phyloP scores from a whole-genome alignment of 2,888 invertebrate species.

The Aquatica leii region DNA sequence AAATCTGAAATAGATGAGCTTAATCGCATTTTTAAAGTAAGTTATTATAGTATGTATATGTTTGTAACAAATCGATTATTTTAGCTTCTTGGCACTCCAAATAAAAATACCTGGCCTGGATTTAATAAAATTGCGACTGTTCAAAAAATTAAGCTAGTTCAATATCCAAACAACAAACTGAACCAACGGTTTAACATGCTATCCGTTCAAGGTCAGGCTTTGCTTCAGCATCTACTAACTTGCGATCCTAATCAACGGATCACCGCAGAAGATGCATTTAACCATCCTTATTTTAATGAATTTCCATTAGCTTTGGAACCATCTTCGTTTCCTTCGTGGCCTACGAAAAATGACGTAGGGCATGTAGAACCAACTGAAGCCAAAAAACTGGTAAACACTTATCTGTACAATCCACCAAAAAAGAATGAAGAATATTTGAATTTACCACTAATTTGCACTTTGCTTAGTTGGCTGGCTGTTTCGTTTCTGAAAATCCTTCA shows the following conservation, averaged over 20 bases:
- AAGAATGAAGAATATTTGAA: too few relatives aligned
- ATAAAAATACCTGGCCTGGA: slow-evolving; percentile 94
- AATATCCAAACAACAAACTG: slow-evolving; percentile 75
- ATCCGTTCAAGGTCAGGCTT: slow-evolving; percentile 66
- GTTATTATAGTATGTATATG: slow-evolving; percentile 8
- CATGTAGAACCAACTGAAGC: slow-evolving; percentile 63
- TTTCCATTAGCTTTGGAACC: slow-evolving; percentile 92
- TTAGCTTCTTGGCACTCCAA: slow-evolving; percentile 93
- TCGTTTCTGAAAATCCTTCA: too few relatives aligned
- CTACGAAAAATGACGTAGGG: slow-evolving; percentile 95
- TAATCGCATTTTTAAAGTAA: slow-evolving; percentile 89
- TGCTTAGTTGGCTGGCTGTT: too few relatives aligned
- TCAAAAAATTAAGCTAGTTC: slow-evolving; percentile 91
- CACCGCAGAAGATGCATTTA: slow-evolving; percentile 87
- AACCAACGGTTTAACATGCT: slow-evolving; percentile 65
- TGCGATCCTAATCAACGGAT: slow-evolving; percentile 89
- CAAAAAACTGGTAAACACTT: background rate
- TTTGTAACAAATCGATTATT: slow-evolving; percentile 18
- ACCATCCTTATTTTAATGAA: slow-evolving; percentile 83
- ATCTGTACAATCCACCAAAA: too few relatives aligned
- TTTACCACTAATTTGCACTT: too few relatives aligned
- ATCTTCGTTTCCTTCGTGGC: slow-evolving; percentile 99
- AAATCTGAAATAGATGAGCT: slow-evolving; percentile 96
- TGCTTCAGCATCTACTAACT: slow-evolving; percentile 82
- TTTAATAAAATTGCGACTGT: slow-evolving; percentile 90